These are phyloP conservation scores for Drosophila orosa DNA, from an alignment of 1,140 invertebrate genomes.

Conservation along the genomic window DNA sequence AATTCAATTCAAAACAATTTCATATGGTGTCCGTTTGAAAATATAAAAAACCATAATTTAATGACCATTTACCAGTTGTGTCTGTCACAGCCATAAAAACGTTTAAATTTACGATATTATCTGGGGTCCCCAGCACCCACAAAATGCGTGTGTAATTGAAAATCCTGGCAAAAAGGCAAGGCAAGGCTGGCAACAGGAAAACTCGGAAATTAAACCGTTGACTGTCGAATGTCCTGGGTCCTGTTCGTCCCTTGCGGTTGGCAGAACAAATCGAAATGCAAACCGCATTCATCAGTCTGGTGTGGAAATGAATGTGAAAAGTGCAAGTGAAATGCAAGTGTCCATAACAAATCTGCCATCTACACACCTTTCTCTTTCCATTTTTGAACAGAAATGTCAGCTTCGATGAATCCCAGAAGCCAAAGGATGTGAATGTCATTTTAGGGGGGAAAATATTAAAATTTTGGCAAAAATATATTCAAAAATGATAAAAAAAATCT, in stretches of 20 bases:
- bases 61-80: background rate
- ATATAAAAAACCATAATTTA: background rate
- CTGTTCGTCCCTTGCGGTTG: slow-evolving; percentile 35
- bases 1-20: background rate
- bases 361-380: background rate
- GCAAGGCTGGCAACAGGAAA: slow-evolving; percentile 31
- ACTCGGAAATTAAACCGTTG: slow-evolving; percentile 55
- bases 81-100: slow-evolving; percentile 29
- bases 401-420: background rate
- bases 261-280: slow-evolving; percentile 26
- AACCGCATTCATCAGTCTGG: slow-evolving; percentile 35
- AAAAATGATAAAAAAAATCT: too few species aligned
- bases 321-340: slow-evolving; percentile 58
- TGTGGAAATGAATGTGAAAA: slow-evolving; percentile 38
- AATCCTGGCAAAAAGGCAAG: slow-evolving; percentile 14
- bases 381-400: background rate
- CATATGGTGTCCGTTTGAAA: too few species aligned
- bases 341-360: background rate
- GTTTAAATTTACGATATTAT: slow-evolving; percentile 51
- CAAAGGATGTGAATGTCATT: background rate
- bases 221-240: slow-evolving; percentile 23
- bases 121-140: slow-evolving; percentile 2
- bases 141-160: slow-evolving; percentile 51
- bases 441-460: too few species aligned
- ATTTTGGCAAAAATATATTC: too few species aligned